Conservation (phyloP, 2,888 invertebrate genomes). For the Pseudococcus jackbeardsleyi region DNA sequence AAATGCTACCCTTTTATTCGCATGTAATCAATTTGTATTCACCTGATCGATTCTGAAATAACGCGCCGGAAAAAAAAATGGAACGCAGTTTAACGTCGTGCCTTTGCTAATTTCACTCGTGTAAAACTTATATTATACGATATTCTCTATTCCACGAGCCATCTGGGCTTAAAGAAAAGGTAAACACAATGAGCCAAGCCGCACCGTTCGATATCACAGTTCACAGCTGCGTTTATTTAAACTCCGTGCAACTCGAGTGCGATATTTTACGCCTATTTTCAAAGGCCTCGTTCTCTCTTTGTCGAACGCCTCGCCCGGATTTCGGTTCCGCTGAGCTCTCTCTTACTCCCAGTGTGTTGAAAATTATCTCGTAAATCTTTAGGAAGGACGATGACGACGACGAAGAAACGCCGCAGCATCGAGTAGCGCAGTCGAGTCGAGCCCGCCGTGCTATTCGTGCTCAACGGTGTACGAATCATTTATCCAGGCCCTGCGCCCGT, state of each 20-base stretch:
- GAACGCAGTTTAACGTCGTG: slow-evolving; percentile 7
- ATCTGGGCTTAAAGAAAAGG: slow-evolving; percentile 41
- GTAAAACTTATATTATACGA: slow-evolving; percentile 10
- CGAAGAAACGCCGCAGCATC: not conserved
- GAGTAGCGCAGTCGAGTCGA: not conserved
- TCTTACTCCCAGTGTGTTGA: not conserved
- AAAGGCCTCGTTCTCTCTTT: slow-evolving; percentile 8
- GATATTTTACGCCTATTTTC: slow-evolving; percentile 52
- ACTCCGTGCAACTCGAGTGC: slow-evolving; percentile 46
- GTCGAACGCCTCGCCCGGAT: not conserved
- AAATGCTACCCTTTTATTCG: slow-evolving; percentile 58
- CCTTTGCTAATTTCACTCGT: slow-evolving; percentile 44
- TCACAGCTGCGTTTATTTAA: slow-evolving; percentile 30
- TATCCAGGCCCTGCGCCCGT: not conserved
- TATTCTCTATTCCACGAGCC: slow-evolving; percentile 58
- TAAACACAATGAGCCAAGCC: slow-evolving; percentile 19
- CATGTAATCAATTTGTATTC: slow-evolving; percentile 64
- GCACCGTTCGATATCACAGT: slow-evolving; percentile 34
- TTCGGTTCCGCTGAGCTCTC: too few species aligned
- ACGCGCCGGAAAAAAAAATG: slow-evolving; percentile 33
- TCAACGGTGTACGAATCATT: slow-evolving; percentile 49
- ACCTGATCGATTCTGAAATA: slow-evolving; percentile 60
- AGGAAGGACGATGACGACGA: slow-evolving; percentile 1
- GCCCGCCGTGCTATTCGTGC: slow-evolving; percentile 8
- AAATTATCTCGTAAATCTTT: slow-evolving; percentile 49